Base-by-base conservation (phyloP, 2,797 vertebrate genomes). In the Agapornis canus region DNA sequence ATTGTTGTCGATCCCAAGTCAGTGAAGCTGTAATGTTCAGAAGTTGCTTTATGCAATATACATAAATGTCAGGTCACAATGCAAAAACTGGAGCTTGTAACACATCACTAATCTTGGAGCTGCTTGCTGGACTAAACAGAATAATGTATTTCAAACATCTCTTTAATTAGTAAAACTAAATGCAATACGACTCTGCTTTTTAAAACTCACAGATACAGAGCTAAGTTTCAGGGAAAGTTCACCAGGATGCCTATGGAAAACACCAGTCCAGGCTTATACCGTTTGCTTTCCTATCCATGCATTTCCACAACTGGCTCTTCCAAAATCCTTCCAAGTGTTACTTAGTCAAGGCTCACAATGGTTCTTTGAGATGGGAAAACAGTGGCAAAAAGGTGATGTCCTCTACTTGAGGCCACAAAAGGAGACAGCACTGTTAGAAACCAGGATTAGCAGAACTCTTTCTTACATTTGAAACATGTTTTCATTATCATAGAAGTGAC, bases 41-140 rank as follows among this genome's bases (percentile, higher is more conserved):
- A 75, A 80, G 84, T 48, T 83, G 56, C 64, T 94, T 95, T 87
- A 90, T 91, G 88, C 79, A 96, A 95, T 86, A 94, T 79, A 90
- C 79, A 95, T 90, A 91, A 91, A 89, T 82, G 94, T 56, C 70
- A 95, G 89, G 86, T 81, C 83, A 96, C 48, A 48, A 79, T 77
- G 17, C 65, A 69, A 87, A 92, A 89, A 85, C 71, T 69, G 79
- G 69, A 73, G 59, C 23, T 56, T 42, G 26, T 31, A 86, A 66
- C 60, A 84, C 91, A 94, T 79, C 90, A 87, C 92, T 96, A 96
- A 94, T 95, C 75, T 91, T 82, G 70, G 17, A 43, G 43, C 17
- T 86, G 47, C 56, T 92, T 7, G 1, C 63, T 81, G 85, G 84
- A 75, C 84, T 88, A 72, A 81, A 82, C 47, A 89, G 65, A 85